A percentile compares a stretch with the other conserved stretches of the same genome.
Conservation (phyloP, 2,888 invertebrate species). For the Amiota communis region DNA sequence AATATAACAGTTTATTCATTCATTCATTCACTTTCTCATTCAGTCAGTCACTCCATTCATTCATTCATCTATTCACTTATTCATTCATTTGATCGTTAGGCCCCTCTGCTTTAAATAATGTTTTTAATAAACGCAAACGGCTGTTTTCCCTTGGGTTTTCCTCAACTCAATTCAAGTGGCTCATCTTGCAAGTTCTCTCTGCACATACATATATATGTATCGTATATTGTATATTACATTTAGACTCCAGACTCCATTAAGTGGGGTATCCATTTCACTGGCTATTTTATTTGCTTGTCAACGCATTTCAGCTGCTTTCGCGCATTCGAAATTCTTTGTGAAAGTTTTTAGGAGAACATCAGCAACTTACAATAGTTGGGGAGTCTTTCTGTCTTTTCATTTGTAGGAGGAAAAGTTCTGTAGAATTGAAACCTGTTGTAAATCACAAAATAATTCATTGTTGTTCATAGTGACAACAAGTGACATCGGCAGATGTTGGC, state of each 20-base stretch:
- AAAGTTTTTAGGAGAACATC: too few species aligned
- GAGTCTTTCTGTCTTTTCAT: slow-evolving; percentile 12
- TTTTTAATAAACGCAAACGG: slow-evolving; percentile 30
- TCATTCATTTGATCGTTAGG: neutral
- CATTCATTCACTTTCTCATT: neutral
- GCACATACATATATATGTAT: neutral
- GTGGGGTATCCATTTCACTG: slow-evolving; percentile 53
- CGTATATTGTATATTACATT: too few species aligned
- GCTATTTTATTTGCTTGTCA: slow-evolving; percentile 55
- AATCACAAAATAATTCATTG: slow-evolving; percentile 59
- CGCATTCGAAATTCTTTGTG: slow-evolving; percentile 38
- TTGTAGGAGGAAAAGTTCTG: neutral
- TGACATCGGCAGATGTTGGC: slow-evolving; percentile 52
- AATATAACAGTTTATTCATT: neutral
- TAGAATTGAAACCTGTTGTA: slow-evolving; percentile 65
- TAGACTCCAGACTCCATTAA: too few species aligned
- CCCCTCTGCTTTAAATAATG: neutral
- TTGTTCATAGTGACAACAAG: slow-evolving; percentile 26
- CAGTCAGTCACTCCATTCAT: neutral
- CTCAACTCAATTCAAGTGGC: slow-evolving; percentile 31
- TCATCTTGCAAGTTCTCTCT: neutral
- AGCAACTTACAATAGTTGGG: too few species aligned
- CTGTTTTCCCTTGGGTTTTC: slow-evolving; percentile 21
- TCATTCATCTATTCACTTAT: neutral
- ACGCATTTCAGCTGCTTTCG: slow-evolving; percentile 66